These are phyloP conservation scores for Vesta saturnalis DNA, from an alignment of 2,888 invertebrate genomes.

Conservation along the genomic window DNA sequence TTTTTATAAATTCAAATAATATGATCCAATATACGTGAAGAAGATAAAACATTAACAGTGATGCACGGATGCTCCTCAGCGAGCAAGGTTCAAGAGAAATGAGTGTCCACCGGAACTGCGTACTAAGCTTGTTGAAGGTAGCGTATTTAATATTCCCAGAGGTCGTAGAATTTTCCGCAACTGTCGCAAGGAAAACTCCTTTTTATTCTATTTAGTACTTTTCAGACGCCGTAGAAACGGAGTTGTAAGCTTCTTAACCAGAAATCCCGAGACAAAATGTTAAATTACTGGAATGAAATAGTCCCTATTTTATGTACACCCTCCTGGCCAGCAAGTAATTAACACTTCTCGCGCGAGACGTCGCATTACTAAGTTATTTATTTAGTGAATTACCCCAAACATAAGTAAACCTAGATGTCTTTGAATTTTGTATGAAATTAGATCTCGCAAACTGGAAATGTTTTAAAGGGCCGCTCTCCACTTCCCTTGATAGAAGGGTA, in stretches of 20 bases:
- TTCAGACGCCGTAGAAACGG: slow-evolving; percentile 44
- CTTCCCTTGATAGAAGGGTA: slow-evolving; percentile 43
- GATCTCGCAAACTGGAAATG: slow-evolving; percentile 45
- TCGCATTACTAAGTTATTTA: slow-evolving; percentile 37
- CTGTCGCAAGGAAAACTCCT: slow-evolving; percentile 54
- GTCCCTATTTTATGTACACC: slow-evolving; percentile 17
- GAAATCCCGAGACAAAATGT: slow-evolving; percentile 38
- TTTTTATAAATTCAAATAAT: slow-evolving; percentile 19
- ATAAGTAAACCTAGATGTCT: slow-evolving; percentile 41
- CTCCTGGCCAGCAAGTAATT: slow-evolving; percentile 15
- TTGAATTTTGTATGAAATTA: slow-evolving; percentile 49
- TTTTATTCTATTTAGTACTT: slow-evolving; percentile 54
- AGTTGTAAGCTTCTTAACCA: slow-evolving; percentile 47
- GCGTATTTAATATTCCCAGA: slow-evolving; percentile 42
- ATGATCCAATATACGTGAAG: background rate
- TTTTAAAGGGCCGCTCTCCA: slow-evolving; percentile 44
- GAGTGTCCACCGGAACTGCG: slow-evolving; percentile 29
- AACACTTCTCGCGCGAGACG: slow-evolving; percentile 11
- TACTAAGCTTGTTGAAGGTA: slow-evolving; percentile 34
- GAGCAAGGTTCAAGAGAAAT: slow-evolving; percentile 10
- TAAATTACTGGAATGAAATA: slow-evolving; percentile 36
- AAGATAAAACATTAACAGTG: background rate
- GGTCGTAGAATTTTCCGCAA: slow-evolving; percentile 48
- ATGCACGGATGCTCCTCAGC: background rate
- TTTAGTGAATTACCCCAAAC: slow-evolving; percentile 32